A percentile compares a stretch with the other conserved stretches of the same genome.
These are phyloP conservation scores for Eristalis pertinax DNA, from an alignment of 2,888 invertebrate species.

Conservation along the genomic window DNA sequence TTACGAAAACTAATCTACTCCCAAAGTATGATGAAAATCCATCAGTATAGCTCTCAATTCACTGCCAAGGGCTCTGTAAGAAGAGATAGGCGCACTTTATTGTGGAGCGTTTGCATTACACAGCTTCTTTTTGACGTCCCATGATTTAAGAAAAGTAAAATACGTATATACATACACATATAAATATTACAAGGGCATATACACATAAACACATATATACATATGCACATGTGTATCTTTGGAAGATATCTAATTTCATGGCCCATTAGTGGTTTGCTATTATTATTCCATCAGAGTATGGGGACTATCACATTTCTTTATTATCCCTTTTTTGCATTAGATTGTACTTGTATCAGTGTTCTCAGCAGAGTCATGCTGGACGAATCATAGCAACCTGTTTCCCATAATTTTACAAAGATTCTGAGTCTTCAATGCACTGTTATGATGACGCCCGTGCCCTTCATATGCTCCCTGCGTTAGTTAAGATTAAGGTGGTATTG, in stretches of 20 bases:
- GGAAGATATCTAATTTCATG: constrained; percentile 71
- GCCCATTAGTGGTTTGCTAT: constrained; percentile 68
- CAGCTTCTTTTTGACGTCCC: constrained; percentile 22
- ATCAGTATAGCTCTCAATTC: not conserved
- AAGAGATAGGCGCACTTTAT: constrained; percentile 41
- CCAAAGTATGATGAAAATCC: not conserved
- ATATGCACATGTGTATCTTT: not conserved
- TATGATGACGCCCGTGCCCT: constrained; percentile 1
- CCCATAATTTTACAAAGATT: constrained; percentile 38
- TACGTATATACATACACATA: constrained; percentile 11
- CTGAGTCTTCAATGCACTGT: constrained; percentile 24
- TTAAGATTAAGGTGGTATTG: not conserved
- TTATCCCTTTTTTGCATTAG: constrained; percentile 66
- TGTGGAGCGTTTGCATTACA: constrained; percentile 21
- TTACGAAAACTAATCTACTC: constrained; percentile 22
- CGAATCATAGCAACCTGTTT: constrained; percentile 40
- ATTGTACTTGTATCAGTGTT: not conserved
- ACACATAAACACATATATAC: not conserved
- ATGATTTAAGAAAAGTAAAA: constrained; percentile 47
- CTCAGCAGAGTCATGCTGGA: not conserved
- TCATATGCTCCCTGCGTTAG: not conserved
- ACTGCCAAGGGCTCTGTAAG: not conserved
- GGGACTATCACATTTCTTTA: constrained; percentile 67
- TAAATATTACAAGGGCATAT: not conserved
- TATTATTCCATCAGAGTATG: constrained; percentile 43